Percentiles rank a stretch among this genome's conserved stretches.
Conservation (phyloP, 1,140 invertebrate species). For the Rhagoletis zephyria region DNA sequence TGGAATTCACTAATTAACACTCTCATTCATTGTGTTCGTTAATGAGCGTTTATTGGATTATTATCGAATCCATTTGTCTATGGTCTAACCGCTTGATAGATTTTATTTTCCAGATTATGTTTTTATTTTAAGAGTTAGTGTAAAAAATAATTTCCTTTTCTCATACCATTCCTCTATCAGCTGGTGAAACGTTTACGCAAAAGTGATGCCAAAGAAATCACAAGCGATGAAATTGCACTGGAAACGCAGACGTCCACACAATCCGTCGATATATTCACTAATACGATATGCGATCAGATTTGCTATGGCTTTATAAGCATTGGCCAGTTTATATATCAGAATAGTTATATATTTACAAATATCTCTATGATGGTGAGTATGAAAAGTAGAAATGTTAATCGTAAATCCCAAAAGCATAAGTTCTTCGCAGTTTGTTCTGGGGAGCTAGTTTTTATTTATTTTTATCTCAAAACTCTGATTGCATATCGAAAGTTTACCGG, state of each 20-base stretch:
- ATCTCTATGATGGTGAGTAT: slow-evolving; percentile 92
- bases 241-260: slow-evolving; percentile 64
- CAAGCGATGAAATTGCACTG: slow-evolving; percentile 38
- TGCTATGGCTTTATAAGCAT: slow-evolving; percentile 79
- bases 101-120: too few relatives aligned
- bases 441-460: too few relatives aligned
- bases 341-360: slow-evolving; percentile 89
- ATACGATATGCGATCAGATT: slow-evolving; percentile 76
- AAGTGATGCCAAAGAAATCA: slow-evolving; percentile 58
- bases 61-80: slow-evolving; percentile 15
- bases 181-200: slow-evolving; percentile 31
- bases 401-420: too few relatives aligned
- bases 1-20: slow-evolving; percentile 16
- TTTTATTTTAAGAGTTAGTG: background rate
- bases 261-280: slow-evolving; percentile 71
- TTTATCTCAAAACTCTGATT: too few relatives aligned
- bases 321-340: slow-evolving; percentile 82
- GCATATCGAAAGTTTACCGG: background rate
- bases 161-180: background rate
- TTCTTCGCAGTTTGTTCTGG: too few relatives aligned
- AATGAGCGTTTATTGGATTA: slow-evolving; percentile 12
- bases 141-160: background rate
- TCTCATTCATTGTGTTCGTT: slow-evolving; percentile 34
- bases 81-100: slow-evolving; percentile 30
- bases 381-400: background rate